Base-by-base conservation (phyloP, 2,113 vertebrate genomes). In the Micronycteris hirsuta region DNA sequence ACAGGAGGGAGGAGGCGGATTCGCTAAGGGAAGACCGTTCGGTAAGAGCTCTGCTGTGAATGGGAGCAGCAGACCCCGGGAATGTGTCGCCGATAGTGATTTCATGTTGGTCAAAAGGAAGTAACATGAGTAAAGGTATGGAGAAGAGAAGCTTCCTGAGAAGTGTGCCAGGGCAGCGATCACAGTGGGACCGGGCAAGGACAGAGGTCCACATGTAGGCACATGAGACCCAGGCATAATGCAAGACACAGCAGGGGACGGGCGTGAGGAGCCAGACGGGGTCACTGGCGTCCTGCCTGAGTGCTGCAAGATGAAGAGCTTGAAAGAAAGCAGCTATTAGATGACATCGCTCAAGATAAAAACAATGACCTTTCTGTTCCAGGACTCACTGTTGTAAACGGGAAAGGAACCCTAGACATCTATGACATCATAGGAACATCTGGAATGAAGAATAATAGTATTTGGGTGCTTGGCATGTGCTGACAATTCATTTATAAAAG, bases 161-260 rank as follows among this genome's bases (percentile, higher is more conserved):
- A 3, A 33, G 19, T 19, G 1, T 77, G 5, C 2, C 7, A 2
- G 0, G 19, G 15, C 43, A n/a, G 12, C 16, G 15, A 36, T 19
- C 28, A 43, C 0, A 1, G 47, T 6, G 20, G 24, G 6, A 1
- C 26, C 28, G 14, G 3, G 5, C 3, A 9, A 65, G 7, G 7
- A 24, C 9, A 8, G 19, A 4, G 4, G 28, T 5, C 31, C 10
- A 10, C 0, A 3, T 10, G 16, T 26, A 49, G 52, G 14, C 33
- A 43, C 22, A 7, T 10, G 36, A 24, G 6, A 33, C 12, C 33
- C 20, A 82, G 41, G 65, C 41, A 43, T 3, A 22, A 49, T 0
- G 0, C 3, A 16, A 19, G 9, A 54, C 47, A 47, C 8, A 67
- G 36, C 33, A 80, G 56, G 19, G 0, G 14, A 7, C 1, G 22